A percentile compares a stretch with the other conserved stretches of the same genome.
Conservation (phyloP, 2,888 invertebrate genomes). For the Spicauda simplicius region DNA sequence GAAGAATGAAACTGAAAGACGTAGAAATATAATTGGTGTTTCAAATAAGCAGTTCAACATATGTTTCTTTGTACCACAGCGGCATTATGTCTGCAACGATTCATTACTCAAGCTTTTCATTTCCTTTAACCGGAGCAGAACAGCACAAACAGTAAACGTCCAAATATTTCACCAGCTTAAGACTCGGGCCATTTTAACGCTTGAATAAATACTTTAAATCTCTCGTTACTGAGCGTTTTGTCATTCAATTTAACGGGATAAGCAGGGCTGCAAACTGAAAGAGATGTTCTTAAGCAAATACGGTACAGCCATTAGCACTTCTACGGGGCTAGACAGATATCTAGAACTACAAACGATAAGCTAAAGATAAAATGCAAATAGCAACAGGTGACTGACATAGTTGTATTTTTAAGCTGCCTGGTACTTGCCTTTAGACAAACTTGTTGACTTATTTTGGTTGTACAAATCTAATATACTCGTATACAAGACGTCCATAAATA, state of each 20-base stretch:
- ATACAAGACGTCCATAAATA: too few relatives aligned
- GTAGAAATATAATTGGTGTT: background rate
- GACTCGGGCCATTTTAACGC: constrained; percentile 40
- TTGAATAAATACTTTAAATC: constrained; percentile 41
- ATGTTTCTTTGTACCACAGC: constrained; percentile 22
- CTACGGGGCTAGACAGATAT: background rate
- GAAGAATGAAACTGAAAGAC: background rate
- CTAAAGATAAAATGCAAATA: background rate
- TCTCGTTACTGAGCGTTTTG: constrained; percentile 39
- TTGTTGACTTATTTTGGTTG: too few relatives aligned
- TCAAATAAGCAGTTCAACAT: constrained; percentile 13
- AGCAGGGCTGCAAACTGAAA: constrained; percentile 3
- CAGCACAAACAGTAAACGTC: constrained; percentile 30
- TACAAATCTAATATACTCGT: too few relatives aligned
- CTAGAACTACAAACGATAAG: background rate
- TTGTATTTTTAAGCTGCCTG: too few relatives aligned
- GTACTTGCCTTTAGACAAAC: too few relatives aligned
- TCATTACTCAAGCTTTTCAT: constrained; percentile 37
- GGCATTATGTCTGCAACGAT: constrained; percentile 25
- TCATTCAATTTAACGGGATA: constrained; percentile 36
- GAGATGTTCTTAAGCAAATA: constrained; percentile 11
- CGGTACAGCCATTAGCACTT: background rate
- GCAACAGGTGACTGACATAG: background rate
- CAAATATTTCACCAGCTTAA: constrained; percentile 42
- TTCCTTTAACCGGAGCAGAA: constrained; percentile 32